Conservation (phyloP, 1,140 invertebrate species). For the Heliothis virescens region DNA sequence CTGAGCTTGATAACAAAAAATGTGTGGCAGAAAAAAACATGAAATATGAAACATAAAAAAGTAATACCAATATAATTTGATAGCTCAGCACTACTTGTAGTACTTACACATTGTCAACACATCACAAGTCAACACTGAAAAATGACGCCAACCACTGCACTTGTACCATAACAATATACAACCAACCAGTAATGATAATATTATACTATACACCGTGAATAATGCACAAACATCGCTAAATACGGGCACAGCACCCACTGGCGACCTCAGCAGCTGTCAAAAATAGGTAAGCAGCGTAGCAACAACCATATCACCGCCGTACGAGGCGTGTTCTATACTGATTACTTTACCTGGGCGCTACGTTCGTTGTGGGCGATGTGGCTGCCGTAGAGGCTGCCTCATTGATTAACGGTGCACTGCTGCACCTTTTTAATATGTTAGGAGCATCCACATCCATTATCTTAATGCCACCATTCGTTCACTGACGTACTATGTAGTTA, state of each 20-base stretch:
- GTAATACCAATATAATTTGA: constrained; percentile 2
- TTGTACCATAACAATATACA: constrained; percentile 46
- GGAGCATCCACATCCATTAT: constrained; percentile 86
- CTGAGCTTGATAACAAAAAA: constrained; percentile 14
- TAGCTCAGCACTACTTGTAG: constrained; percentile 19
- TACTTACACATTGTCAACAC: constrained; percentile 47
- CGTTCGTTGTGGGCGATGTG: constrained; percentile 81
- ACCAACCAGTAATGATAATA: constrained; percentile 51
- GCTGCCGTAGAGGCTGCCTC: constrained; percentile 80
- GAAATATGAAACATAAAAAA: constrained; percentile 25
- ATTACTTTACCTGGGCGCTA: constrained; percentile 80
- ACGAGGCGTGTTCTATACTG: constrained; percentile 68
- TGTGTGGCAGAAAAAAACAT: not conserved
- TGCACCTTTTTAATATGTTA: constrained; percentile 86
- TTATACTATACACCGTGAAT: constrained; percentile 47
- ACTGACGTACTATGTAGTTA: constrained; percentile 84
- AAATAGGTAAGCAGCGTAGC: constrained; percentile 76
- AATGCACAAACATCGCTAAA: constrained; percentile 66
- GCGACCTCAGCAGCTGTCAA: constrained; percentile 79
- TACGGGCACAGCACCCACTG: constrained; percentile 76
- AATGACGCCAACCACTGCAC: constrained; percentile 40
- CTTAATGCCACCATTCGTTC: constrained; percentile 81
- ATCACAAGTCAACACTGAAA: constrained; percentile 46
- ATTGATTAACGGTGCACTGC: constrained; percentile 85
- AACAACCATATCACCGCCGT: constrained; percentile 66